Base-by-base conservation (phyloP, 2,797 vertebrate genomes). In the Coluber constrictor region DNA sequence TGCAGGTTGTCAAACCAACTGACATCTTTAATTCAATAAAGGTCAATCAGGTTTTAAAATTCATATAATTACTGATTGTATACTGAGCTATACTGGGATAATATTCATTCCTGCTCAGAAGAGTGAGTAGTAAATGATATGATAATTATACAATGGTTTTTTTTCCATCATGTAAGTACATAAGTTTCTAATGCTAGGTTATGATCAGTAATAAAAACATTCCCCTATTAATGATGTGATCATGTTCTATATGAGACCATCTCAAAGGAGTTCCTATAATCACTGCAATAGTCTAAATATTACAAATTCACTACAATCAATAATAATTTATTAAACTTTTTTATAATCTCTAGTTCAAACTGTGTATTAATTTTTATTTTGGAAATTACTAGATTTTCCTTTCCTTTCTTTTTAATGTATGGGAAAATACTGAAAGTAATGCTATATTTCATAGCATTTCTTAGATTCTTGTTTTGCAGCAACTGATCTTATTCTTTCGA, bases 1-100 rank as follows among this genome's bases (percentile, higher is more conserved):
- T 95, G 16, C 37, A 92, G 93, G 94, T 94, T 95, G 94, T 95
- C 96, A 96, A 95, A 90, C 93, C 95, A 97, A 96, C 93, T 93
- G 94, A 92, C 27, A 57, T 27, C 66, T 94, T 94, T 93, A 95
- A 95, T 93, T 88, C 93, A 93, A 54, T 27, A 66, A 95, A 93
- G 89, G 93, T 91, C 92, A 60, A 63, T 94, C 89, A 95, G 92
- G 94, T 93, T 94, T 90, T 60, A 94, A 87, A 94, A 97, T 94
- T 94, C 88, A 93, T 70, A 95, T 89, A 95, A 96, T 70, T 95
- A 74, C 91, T 92, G 86, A 92, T 93, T 95, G 90, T 95, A 95
- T 74, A 95, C 93, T 95, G 94, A 93, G 90, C 92, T 92, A 32
- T 0, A 12, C 94, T 95, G 93, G 94, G 89, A 10, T 16, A 88